A percentile compares a stretch with the other conserved stretches of the same genome.
These are phyloP conservation scores for Caenorhabditis sp. DNA, from an alignment of 2,888 invertebrate genomes.

Conservation along the genomic window DNA sequence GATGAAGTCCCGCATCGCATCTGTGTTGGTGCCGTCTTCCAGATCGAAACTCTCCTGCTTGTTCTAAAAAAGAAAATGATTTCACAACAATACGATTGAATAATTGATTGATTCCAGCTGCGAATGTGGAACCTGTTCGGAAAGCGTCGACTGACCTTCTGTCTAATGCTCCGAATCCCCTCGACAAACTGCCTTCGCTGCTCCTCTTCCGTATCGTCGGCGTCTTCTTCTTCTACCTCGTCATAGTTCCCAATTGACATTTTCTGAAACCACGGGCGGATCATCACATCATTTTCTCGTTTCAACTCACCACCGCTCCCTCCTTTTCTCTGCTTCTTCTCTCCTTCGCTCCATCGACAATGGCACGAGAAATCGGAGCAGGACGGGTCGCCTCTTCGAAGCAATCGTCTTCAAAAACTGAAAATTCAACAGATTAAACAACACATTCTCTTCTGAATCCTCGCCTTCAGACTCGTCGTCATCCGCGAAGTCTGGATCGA, in stretches of 20 bases:
- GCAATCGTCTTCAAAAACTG: constrained; percentile 12
- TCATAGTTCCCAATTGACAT: constrained; percentile 71
- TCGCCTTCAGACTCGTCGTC: not conserved
- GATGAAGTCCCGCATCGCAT: constrained; percentile 33
- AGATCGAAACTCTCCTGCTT: constrained; percentile 38
- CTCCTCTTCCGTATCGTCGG: constrained; percentile 44
- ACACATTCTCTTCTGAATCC: not conserved
- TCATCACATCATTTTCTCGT: not conserved
- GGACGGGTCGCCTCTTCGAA: constrained; percentile 19
- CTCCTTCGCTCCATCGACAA: constrained; percentile 22
- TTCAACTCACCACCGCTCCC: constrained; percentile 13
- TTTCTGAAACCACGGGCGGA: constrained; percentile 56
- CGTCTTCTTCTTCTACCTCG: constrained; percentile 66
- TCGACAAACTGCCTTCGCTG: constrained; percentile 15
- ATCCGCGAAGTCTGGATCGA: constrained; percentile 52
- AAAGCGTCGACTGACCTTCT: constrained; percentile 12
- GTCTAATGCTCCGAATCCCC: constrained; percentile 16
- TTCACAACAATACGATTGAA: not conserved
- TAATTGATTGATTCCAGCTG: too few relatives aligned
- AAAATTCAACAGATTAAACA: not conserved
- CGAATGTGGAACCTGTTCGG: too few relatives aligned
- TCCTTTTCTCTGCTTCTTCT: constrained; percentile 32
- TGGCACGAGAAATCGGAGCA: constrained; percentile 8
- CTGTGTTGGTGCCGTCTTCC: constrained; percentile 11
- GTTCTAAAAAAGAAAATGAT: not conserved